Evolutionary conservation across 2,888 invertebrate species (phyloP), one percentile per base, ranked within the genome.

Genomic region (Leptinotarsa peninsularis): DNA sequence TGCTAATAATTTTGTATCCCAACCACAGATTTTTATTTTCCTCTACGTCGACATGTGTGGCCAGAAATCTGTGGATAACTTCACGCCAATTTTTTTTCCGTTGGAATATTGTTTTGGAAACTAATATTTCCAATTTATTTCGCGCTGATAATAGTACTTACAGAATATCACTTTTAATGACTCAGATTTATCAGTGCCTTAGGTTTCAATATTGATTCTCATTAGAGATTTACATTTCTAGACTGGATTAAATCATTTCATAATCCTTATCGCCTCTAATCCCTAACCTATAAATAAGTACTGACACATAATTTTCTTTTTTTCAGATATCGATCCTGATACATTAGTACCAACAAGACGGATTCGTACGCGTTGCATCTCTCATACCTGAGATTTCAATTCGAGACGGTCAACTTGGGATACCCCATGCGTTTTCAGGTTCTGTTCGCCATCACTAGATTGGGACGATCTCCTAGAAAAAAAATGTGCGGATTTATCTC

Each of bases 401-500:
- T 85, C 85, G 85, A 84, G 82, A 86, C 86, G 86, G 85, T 85
- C 79, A 82, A 85, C 76, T 81, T 85, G 83, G 85, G 85, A 76
- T 87, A 88, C 84, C 88, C 87, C 86, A 88, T 88, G 88, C 86
- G 88, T 84, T 86, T 87, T 81, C 85, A 87, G 82, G 82, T 88
- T 78, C 81, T 88, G 67, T 88, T 87, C 82, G 86, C 87, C 71
- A 88, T 88, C 68, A 87, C 87, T 71, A 86, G 88, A 76, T 84
- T 88, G 80, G 88, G 88, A 79, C 84, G 88, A 79, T 87, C 88
- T 66, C 88, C 88, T 13, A 85, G 88, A 80, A 88, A 88, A 88
- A 88, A 88, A 88, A 77, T 80, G 27, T 49, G 18, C 72, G 60
- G 49, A 14, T 67, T 74, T 66, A 27, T 69, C 50, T 71, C 76